A percentile compares a stretch with the other conserved stretches of the same genome.
These are phyloP conservation scores for Sturnira hondurensis DNA, from an alignment of 2,113 vertebrate genomes.

Conservation along the genomic window DNA sequence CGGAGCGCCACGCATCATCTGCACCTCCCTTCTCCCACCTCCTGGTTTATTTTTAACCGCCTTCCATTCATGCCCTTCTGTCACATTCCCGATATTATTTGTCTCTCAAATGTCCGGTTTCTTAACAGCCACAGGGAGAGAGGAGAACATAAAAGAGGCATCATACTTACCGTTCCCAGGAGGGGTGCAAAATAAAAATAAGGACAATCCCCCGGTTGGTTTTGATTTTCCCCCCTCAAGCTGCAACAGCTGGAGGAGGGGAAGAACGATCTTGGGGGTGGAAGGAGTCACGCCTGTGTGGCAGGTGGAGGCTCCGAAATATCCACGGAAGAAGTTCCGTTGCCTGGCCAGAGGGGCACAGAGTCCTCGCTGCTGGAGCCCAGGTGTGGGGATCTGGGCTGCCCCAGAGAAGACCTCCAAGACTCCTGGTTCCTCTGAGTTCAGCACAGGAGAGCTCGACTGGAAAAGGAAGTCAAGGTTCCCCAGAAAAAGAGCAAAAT, in stretches of 20 bases:
- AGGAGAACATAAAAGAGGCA: background rate
- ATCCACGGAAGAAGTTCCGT: conserved; percentile 61
- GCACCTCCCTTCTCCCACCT: conserved; percentile 70
- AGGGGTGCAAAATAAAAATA: conserved; percentile 62
- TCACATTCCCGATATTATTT: conserved; percentile 65
- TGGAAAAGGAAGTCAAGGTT: conserved; percentile 33
- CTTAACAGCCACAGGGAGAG: conserved; percentile 22
- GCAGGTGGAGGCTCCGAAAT: conserved; percentile 65
- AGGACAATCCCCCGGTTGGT: background rate
- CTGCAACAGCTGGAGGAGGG: conserved; percentile 65
- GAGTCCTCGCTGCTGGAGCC: conserved; percentile 27
- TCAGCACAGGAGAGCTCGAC: conserved; percentile 9
- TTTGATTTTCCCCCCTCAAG: conserved; percentile 37
- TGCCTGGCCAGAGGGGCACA: background rate
- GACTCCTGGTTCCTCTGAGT: conserved; percentile 36
- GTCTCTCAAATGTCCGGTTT: conserved; percentile 64
- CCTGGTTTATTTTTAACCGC: conserved; percentile 73
- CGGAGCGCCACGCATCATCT: conserved; percentile 59
- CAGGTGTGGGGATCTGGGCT: background rate
- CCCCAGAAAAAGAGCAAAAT: conserved; percentile 29
- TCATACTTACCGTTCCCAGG: conserved; percentile 77
- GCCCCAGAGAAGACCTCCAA: conserved; percentile 35
- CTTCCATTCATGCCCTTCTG: conserved; percentile 74
- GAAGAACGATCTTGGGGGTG: conserved; percentile 43
- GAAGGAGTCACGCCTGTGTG: conserved; percentile 20